A percentile compares a stretch with the other conserved stretches of the same genome.
These are phyloP conservation scores for Phodopus roborovskii DNA, from an alignment of 2,113 vertebrate species.

Conservation along the genomic window DNA sequence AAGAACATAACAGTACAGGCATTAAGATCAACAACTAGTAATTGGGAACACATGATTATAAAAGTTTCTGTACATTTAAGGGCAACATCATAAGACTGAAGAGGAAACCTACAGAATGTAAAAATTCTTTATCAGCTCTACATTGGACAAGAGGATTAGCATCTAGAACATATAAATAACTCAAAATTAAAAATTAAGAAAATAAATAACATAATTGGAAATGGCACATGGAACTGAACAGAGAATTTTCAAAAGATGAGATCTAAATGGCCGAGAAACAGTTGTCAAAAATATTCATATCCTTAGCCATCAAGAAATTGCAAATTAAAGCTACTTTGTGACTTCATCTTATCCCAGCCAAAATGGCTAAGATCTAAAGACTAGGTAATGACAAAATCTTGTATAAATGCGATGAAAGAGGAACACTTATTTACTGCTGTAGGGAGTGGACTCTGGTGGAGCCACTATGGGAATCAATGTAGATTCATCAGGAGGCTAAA, in stretches of 20 bases:
- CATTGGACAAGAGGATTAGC: not conserved
- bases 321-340: not conserved
- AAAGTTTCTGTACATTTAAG: not conserved
- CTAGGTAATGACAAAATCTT: not conserved
- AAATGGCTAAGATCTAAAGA: not conserved
- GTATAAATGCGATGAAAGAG: not conserved
- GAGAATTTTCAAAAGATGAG: not conserved
- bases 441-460: not conserved
- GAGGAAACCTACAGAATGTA: not conserved
- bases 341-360: not conserved
- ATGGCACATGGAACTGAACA: not conserved
- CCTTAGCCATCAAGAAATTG: not conserved
- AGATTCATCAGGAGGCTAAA: not conserved
- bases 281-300: too few relatives aligned
- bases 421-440: not conserved
- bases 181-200: not conserved
- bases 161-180: not conserved
- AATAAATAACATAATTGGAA: not conserved
- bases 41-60: not conserved
- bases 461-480: not conserved
- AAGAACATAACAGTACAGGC: not conserved
- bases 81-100: not conserved
- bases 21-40: not conserved
- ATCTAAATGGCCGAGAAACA: not conserved
- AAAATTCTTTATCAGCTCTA: not conserved